Percentiles rank a stretch among this genome's conserved stretches.
Conservation (phyloP, 1,140 invertebrate species). For the Cydia splendana region DNA sequence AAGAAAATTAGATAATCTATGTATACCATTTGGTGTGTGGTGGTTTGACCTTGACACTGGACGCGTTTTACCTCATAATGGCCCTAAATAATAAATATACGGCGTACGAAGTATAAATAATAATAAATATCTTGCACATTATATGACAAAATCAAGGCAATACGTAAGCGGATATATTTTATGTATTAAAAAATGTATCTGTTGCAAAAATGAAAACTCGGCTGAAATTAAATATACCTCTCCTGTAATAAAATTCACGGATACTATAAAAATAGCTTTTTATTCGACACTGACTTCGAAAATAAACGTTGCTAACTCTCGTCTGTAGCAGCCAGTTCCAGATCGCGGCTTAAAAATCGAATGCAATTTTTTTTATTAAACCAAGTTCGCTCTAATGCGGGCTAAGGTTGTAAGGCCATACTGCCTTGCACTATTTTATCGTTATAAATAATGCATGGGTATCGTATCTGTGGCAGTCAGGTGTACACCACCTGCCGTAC, state of each 20-base stretch:
- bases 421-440: not conserved
- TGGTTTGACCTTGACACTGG: not conserved
- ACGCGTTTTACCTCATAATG: not conserved
- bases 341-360: not conserved
- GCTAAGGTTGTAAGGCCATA: slow-evolving; percentile 10
- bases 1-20: slow-evolving; percentile 13
- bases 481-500: slow-evolving; percentile 44
- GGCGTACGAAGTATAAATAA: no score
- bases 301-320: not conserved
- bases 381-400: not conserved
- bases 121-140: no score
- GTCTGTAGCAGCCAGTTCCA: not conserved
- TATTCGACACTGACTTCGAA: not conserved
- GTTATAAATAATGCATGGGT: not conserved
- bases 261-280: not conserved
- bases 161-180: no score
- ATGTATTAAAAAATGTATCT: not conserved
- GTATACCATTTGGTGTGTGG: not conserved
- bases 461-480: slow-evolving; percentile 42
- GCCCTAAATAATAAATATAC: no score
- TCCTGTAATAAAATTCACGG: not conserved
- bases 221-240: not conserved
- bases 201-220: not conserved
- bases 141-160: no score
- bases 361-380: not conserved